These are phyloP conservation scores for Dromius quadrimaculatus DNA, from an alignment of 2,888 invertebrate genomes.

Conservation along the genomic window DNA sequence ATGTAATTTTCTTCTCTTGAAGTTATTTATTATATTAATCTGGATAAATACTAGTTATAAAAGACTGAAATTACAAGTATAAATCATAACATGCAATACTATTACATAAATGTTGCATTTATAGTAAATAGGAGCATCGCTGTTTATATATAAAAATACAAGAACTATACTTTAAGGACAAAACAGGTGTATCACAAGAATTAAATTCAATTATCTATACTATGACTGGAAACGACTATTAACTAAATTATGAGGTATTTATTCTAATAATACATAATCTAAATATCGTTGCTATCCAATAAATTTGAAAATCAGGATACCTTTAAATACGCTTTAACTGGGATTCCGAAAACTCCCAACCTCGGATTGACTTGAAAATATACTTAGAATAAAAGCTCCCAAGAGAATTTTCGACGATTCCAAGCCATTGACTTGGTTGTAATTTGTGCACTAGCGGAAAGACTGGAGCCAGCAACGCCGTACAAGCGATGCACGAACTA, in stretches of 20 bases:
- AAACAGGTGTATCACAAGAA: constrained; percentile 3
- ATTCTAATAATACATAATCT: constrained; percentile 11
- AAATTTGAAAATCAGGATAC: background rate
- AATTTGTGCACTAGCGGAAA: no score
- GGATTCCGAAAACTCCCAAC: no score
- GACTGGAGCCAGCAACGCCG: no score
- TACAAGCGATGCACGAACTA: no score
- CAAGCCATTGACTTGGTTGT: no score
- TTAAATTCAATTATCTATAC: constrained; percentile 1
- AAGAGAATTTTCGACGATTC: no score
- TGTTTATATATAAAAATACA: constrained; percentile 31
- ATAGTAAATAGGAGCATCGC: background rate
- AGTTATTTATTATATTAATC: constrained; percentile 17
- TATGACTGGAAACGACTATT: background rate
- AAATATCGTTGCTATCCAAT: constrained; percentile 5
- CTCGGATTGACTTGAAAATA: no score
- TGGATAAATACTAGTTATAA: constrained; percentile 26
- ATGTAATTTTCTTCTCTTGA: background rate
- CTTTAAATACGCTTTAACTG: background rate
- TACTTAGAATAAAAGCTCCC: no score
- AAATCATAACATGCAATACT: constrained; percentile 9
- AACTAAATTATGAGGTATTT: constrained; percentile 19
- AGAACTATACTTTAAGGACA: constrained; percentile 16
- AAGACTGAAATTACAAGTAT: constrained; percentile 25
- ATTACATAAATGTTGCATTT: constrained; percentile 15